A percentile compares a stretch with the other conserved stretches of the same genome.
These are phyloP conservation scores for Drosophila chauvacae DNA, from an alignment of 1,140 invertebrate genomes.

Conservation along the genomic window DNA sequence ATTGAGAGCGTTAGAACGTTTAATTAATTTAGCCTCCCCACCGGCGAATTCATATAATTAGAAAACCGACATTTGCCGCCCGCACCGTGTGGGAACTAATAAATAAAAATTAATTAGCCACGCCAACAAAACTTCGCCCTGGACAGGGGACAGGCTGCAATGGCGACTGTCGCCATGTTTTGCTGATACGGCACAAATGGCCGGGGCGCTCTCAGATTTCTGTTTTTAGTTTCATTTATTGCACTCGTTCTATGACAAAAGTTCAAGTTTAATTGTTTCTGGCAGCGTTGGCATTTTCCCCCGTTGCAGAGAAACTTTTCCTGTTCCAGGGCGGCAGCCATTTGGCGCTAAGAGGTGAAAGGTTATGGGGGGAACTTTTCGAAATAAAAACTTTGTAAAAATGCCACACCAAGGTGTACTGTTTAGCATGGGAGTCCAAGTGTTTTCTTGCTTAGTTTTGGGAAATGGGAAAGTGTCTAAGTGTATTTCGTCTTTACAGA, in stretches of 20 bases:
- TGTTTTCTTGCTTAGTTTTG: neutral
- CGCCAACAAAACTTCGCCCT: slow-evolving; percentile 48
- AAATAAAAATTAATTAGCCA: slow-evolving; percentile 83
- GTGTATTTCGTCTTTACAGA: neutral
- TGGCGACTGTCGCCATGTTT: slow-evolving; percentile 63
- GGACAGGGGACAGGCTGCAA: slow-evolving; percentile 24
- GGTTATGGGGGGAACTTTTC: slow-evolving; percentile 44
- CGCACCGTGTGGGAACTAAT: slow-evolving; percentile 53
- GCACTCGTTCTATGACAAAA: slow-evolving; percentile 68
- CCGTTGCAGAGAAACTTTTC: slow-evolving; percentile 52
- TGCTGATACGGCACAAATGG: slow-evolving; percentile 69
- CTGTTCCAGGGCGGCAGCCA: slow-evolving; percentile 21
- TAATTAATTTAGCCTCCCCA: slow-evolving; percentile 64
- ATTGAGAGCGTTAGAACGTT: slow-evolving; percentile 56
- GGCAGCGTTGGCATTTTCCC: slow-evolving; percentile 66
- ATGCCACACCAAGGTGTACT: slow-evolving; percentile 14
- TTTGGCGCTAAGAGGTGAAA: slow-evolving; percentile 43
- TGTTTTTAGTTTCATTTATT: slow-evolving; percentile 57
- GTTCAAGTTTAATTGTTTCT: slow-evolving; percentile 82
- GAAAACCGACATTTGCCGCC: slow-evolving; percentile 43
- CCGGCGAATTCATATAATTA: slow-evolving; percentile 56
- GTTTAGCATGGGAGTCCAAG: slow-evolving; percentile 11
- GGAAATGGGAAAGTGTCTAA: neutral
- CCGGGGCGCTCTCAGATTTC: slow-evolving; percentile 57
- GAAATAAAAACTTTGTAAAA: slow-evolving; percentile 40